A percentile compares a stretch with the other conserved stretches of the same genome.
phyloP scores from a whole-genome alignment of 2,113 vertebrate species.

The Oplegnathus fasciatus region DNA sequence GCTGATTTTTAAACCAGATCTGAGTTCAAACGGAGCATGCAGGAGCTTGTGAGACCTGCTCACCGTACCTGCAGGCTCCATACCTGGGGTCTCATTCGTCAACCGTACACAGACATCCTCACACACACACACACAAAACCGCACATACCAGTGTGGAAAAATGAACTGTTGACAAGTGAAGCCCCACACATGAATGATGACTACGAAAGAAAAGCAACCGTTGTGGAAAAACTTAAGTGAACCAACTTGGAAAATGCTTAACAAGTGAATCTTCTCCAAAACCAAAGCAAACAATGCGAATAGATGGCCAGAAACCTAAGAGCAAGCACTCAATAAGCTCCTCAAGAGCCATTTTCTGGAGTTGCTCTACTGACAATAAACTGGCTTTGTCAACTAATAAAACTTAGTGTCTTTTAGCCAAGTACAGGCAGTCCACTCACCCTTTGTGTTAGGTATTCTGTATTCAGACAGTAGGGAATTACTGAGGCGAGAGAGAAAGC shows the following conservation, averaged over 20 bases:
- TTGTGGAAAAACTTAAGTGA: constrained; percentile 47
- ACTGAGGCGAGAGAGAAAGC: constrained; percentile 38
- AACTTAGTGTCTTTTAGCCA: constrained; percentile 41
- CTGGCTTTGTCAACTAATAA: constrained; percentile 56
- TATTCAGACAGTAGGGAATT: constrained; percentile 44
- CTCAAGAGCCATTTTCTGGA: constrained; percentile 25
- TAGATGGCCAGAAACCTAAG: neutral
- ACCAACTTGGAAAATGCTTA: constrained; percentile 53
- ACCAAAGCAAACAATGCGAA: constrained; percentile 39
- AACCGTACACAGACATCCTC: constrained; percentile 21
- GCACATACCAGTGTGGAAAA: constrained; percentile 52
- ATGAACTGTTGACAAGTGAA: constrained; percentile 58
- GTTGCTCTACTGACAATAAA: constrained; percentile 40
- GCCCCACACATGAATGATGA: constrained; percentile 56
- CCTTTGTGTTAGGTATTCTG: constrained; percentile 50
- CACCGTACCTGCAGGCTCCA: constrained; percentile 61
- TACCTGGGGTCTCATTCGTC: constrained; percentile 67
- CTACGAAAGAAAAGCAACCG: constrained; percentile 26
- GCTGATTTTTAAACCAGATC: constrained; percentile 59
- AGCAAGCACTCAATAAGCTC: constrained; percentile 19
- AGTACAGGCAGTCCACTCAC: constrained; percentile 44
- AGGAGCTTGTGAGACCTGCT: constrained; percentile 55
- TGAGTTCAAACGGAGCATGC: constrained; percentile 47
- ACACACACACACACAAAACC: neutral
- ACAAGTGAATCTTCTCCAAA: constrained; percentile 30